phyloP scores from a whole-genome alignment of 2,888 invertebrate genomes.

The Drosophila aldrichi region DNA sequence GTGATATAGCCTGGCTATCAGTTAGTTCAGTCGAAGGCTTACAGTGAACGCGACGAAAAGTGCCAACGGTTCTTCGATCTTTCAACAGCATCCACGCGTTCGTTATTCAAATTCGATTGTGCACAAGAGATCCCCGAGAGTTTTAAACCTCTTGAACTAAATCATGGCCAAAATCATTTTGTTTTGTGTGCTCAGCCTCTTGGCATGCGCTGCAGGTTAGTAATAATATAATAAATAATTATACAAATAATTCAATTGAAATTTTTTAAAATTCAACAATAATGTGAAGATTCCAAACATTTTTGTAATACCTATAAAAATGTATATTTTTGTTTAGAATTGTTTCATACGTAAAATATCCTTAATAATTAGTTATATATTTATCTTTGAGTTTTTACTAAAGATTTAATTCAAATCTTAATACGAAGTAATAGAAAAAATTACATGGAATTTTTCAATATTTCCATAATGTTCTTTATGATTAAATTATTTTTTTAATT shows the following conservation, averaged over 20 bases:
- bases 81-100: slow-evolving; percentile 45
- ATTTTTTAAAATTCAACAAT: not conserved
- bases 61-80: slow-evolving; percentile 65
- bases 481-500: not conserved
- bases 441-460: not conserved
- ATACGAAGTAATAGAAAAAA: too few relatives aligned
- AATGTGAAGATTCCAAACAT: not conserved
- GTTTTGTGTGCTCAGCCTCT: slow-evolving; percentile 78
- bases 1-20: slow-evolving; percentile 65
- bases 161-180: slow-evolving; percentile 81
- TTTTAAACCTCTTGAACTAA: slow-evolving; percentile 36
- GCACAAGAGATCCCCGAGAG: slow-evolving; percentile 41
- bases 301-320: too few relatives aligned
- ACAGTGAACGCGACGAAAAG: slow-evolving; percentile 80
- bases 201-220: slow-evolving; percentile 82
- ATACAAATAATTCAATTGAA: too few relatives aligned
- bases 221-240: slow-evolving; percentile 30
- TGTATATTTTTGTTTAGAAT: too few relatives aligned
- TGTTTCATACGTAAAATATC: too few relatives aligned
- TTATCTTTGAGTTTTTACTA: too few relatives aligned
- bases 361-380: too few relatives aligned
- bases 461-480: not conserved
- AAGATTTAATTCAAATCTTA: too few relatives aligned
- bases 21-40: slow-evolving; percentile 75
- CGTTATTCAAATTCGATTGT: slow-evolving; percentile 37